Percentiles rank a stretch among this genome's conserved stretches.
phyloP scores from a whole-genome alignment of 2,797 vertebrate species.

The Pseudotriccus pelzelni region DNA sequence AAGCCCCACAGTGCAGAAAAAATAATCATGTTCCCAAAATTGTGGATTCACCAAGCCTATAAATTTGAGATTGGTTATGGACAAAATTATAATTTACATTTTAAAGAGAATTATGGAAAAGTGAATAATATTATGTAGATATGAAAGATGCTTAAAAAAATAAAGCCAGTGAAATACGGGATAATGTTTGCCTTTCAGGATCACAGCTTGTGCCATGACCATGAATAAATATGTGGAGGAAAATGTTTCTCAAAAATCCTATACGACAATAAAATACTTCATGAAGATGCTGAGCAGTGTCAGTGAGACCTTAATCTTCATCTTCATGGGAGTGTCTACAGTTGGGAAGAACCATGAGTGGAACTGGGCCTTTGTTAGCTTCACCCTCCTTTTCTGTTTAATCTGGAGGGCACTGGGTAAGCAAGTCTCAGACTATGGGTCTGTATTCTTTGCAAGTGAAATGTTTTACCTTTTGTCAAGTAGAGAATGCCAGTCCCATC shows the following conservation, averaged over 20 bases:
- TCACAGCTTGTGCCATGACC: constrained; percentile 93
- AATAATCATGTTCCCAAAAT: not conserved
- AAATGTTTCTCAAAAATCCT: constrained; percentile 96
- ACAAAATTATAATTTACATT: not conserved
- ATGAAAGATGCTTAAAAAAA: not conserved
- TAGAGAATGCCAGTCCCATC: not conserved
- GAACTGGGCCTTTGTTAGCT: constrained; percentile 97
- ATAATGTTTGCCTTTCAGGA: constrained; percentile 76
- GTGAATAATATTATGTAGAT: not conserved
- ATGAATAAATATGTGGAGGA: constrained; percentile 99
- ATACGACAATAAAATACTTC: constrained; percentile 93
- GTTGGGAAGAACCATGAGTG: constrained; percentile 94
- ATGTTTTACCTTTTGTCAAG: not conserved
- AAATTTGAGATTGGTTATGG: not conserved
- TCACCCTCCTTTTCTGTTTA: constrained; percentile 92
- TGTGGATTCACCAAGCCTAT: not conserved
- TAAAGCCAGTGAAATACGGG: not conserved
- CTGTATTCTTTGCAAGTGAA: not conserved
- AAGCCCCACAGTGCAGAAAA: not conserved
- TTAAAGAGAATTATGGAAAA: not conserved
- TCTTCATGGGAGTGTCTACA: constrained; percentile 96
- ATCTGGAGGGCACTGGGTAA: constrained; percentile 92
- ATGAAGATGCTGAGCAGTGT: constrained; percentile 96
- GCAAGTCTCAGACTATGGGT: not conserved
- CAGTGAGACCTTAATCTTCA: constrained; percentile 97